These are phyloP conservation scores for Acromyrmex echinatior DNA, from an alignment of 1,140 invertebrate genomes.

Conservation along the genomic window DNA sequence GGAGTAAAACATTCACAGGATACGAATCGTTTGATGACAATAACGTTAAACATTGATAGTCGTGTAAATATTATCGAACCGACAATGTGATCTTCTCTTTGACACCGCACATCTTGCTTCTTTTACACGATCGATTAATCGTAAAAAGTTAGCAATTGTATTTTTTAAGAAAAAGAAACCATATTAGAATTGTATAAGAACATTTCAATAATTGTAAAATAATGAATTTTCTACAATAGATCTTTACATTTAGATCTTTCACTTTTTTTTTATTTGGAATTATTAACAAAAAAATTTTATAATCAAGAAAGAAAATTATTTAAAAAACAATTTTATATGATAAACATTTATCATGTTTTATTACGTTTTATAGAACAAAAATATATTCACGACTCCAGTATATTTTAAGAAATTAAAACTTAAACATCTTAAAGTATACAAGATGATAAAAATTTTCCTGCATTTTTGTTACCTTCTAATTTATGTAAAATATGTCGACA, in stretches of 20 bases:
- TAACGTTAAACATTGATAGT: slow-evolving; percentile 20
- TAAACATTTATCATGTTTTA: neutral
- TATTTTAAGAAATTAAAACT: neutral
- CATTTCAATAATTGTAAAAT: neutral
- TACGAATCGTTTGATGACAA: neutral
- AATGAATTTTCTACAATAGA: neutral
- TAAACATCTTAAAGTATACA: neutral
- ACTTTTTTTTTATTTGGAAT: neutral
- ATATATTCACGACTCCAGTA: neutral
- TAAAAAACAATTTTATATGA: neutral
- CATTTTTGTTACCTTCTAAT: neutral
- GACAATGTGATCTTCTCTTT: slow-evolving; percentile 18
- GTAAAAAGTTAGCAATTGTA: neutral
- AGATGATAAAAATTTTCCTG: neutral
- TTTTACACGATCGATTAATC: neutral
- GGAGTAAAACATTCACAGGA: neutral
- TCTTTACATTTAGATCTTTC: neutral
- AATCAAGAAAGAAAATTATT: neutral
- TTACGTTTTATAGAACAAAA: neutral
- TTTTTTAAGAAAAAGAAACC: neutral
- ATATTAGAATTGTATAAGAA: neutral
- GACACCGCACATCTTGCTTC: neutral
- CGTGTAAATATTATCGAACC: neutral
- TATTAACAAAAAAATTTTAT: neutral
- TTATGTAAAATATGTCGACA: neutral